Conservation (phyloP, 2,888 invertebrate genomes). For the Cynaeus angustus region DNA sequence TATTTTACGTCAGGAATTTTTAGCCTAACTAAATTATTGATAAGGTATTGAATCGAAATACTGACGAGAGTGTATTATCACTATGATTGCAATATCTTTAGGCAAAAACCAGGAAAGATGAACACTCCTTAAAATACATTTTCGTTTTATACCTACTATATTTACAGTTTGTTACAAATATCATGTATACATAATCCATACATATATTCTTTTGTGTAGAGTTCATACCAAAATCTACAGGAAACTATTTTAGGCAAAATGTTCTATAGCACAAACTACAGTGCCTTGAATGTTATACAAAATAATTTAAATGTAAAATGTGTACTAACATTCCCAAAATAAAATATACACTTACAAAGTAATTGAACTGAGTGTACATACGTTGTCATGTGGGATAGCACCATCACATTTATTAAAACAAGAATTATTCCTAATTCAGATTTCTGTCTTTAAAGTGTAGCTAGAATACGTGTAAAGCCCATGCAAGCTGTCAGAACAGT, state of each 20-base stretch:
- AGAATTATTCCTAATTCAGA: constrained; percentile 46
- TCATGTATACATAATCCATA: not conserved
- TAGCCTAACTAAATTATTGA: too few species aligned
- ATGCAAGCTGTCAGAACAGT: constrained; percentile 91
- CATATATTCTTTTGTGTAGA: not conserved
- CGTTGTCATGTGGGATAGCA: constrained; percentile 64
- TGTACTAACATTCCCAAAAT: not conserved
- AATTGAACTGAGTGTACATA: not conserved
- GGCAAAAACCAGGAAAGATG: too few species aligned
- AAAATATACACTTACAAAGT: not conserved
- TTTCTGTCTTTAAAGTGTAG: constrained; percentile 74
- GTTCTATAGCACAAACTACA: not conserved
- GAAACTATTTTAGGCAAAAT: constrained; percentile 1
- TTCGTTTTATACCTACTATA: not conserved
- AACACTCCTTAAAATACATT: too few species aligned
- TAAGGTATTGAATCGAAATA: too few species aligned
- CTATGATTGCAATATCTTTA: too few species aligned
- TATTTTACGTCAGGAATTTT: too few species aligned
- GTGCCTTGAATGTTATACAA: not conserved
- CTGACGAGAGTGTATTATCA: too few species aligned
- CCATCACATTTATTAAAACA: constrained; percentile 67
- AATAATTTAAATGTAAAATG: not conserved
- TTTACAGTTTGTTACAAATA: not conserved
- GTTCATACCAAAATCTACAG: not conserved
- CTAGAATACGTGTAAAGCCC: constrained; percentile 94